These are phyloP conservation scores for Embiotoca jacksoni DNA, from an alignment of 2,113 vertebrate species.

Conservation along the genomic window DNA sequence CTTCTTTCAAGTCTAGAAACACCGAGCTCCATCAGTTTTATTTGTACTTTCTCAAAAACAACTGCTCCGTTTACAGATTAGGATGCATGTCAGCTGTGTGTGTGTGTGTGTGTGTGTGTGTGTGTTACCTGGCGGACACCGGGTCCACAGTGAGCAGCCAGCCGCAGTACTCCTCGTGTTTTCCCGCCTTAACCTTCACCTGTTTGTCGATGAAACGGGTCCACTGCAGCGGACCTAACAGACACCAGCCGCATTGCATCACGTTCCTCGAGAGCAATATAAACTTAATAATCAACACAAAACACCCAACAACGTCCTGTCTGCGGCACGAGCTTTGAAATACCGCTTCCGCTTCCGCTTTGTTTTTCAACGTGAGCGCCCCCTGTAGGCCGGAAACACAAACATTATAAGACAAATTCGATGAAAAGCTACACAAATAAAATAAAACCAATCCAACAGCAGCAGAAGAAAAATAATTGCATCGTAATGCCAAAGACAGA, in stretches of 20 bases:
- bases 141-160: constrained; percentile 94
- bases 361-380: background rate
- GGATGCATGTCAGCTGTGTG: no score
- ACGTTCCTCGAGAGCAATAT: background rate
- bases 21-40: no score
- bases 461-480: no score
- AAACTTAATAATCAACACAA: no score
- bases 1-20: no score
- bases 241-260: constrained; percentile 60
- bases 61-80: no score
- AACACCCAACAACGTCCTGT: no score
- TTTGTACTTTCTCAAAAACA: no score
- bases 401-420: background rate
- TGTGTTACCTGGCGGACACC: constrained; percentile 89
- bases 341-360: constrained; percentile 7
- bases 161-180: constrained; percentile 85
- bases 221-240: constrained; percentile 89
- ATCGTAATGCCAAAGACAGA: no score
- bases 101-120: background rate
- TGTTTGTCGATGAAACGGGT: constrained; percentile 85
- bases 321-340: background rate
- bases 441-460: no score
- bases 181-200: constrained; percentile 87
- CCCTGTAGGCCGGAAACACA: background rate
- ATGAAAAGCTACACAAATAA: no score